Conservation (phyloP, 2,888 invertebrate species). For the Aporophyla nigra region DNA sequence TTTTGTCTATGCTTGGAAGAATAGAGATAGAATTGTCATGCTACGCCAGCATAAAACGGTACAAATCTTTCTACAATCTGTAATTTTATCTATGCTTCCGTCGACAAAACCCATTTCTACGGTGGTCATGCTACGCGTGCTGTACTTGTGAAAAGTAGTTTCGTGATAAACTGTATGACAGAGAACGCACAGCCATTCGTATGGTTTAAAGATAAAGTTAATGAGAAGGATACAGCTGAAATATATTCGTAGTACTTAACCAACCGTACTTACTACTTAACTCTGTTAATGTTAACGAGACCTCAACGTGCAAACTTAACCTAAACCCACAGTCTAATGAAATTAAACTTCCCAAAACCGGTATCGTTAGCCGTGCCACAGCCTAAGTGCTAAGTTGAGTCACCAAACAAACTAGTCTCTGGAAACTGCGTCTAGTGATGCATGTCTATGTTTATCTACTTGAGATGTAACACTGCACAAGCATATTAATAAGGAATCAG, state of each 20-base stretch:
- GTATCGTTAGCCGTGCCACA: slow-evolving; percentile 27
- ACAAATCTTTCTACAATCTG: too few species aligned
- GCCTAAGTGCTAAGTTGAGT: slow-evolving; percentile 52
- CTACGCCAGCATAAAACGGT: too few species aligned
- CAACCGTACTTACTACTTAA: slow-evolving; percentile 1
- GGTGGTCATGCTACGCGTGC: too few species aligned
- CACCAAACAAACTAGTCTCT: slow-evolving; percentile 30
- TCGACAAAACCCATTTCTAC: too few species aligned
- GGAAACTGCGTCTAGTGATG: slow-evolving; percentile 1
- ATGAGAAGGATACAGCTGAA: background rate
- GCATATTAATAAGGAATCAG: background rate
- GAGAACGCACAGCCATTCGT: background rate
- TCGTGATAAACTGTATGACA: background rate
- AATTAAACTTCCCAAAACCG: slow-evolving; percentile 39
- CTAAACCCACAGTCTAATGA: slow-evolving; percentile 43
- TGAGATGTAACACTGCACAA: slow-evolving; percentile 9
- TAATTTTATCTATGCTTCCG: too few species aligned
- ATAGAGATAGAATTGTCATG: too few species aligned
- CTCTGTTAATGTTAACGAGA: background rate
- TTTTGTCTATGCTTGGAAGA: too few species aligned
- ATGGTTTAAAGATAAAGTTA: background rate
- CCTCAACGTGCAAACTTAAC: slow-evolving; percentile 23
- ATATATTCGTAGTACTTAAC: background rate
- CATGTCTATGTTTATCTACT: slow-evolving; percentile 4
- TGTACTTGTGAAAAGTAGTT: background rate